Evolutionary conservation across 2,888 invertebrate species (phyloP), one percentile per base, ranked within the genome.

Genomic region (Rhagonycha lutea): DNA sequence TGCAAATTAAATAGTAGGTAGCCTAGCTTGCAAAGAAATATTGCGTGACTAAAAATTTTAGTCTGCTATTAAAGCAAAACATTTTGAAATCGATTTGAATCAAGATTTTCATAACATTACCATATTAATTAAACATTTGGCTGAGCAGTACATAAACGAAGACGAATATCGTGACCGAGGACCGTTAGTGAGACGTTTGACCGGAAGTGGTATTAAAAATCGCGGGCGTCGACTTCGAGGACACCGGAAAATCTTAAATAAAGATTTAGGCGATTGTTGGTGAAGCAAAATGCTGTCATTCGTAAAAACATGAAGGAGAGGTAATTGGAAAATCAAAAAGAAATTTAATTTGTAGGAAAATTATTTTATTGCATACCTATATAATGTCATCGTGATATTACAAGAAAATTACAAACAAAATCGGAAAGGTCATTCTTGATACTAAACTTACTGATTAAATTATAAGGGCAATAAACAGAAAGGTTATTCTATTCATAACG

Each of bases 391-490:
- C 83, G 85, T 85, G 86, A 83, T 86, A 86, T 85, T 86, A 85
- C 83, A 82, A 84, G 83, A 83, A 81, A 84, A 84, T 84, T 81
- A 82, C 82, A 83, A 83, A 65, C 83, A 84, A 83, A 84, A 83
- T 81, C 79, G 83, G 78, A 86, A 86, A 86, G 86, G 86, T 86
- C 85, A 83, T 77, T 82, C 84, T 85, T 84, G 82, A 82, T 80
- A 82, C 82, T 83, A 82, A 83, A 85, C 81, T 82, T 82, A 79
- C 84, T 86, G 86, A 86, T 86, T 86, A 86, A 86, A 86, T 86
- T 86, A 85, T 85, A 86, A 86, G 86, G 86, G 85, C 84, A 85
- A 84, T 85, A 85, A 85, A 85, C 78, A 84, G 82, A 86, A 86
- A 86, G 86, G 86, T 86, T 85, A 86, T 79, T 79, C 79, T 79